These are phyloP conservation scores for Pristionchus fissidentatus DNA, from an alignment of 2,888 invertebrate species.

Conservation along the genomic window DNA sequence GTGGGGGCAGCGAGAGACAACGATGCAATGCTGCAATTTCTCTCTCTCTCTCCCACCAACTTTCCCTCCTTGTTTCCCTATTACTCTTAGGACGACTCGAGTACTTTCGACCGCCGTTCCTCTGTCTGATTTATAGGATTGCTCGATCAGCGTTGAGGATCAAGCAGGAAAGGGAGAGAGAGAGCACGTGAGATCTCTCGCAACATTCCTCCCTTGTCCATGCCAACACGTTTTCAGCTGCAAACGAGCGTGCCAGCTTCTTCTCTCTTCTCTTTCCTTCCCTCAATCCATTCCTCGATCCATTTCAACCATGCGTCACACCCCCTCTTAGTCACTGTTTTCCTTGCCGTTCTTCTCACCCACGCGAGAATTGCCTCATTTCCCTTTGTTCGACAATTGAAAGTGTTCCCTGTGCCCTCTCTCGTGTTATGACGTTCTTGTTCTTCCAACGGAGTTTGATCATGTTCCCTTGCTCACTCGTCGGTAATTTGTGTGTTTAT, in stretches of 20 bases:
- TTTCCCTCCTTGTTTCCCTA: background rate
- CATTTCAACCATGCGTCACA: background rate
- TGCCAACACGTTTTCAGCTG: constrained; percentile 36
- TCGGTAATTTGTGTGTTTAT: no score
- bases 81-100: background rate
- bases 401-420: background rate
- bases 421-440: no score
- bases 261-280: background rate
- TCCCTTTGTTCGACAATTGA: background rate
- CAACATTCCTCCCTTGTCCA: background rate
- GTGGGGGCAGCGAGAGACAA: background rate
- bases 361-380: background rate
- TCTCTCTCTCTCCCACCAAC: background rate
- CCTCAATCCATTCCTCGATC: background rate
- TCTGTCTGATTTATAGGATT: background rate
- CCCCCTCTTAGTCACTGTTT: background rate
- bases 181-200: background rate
- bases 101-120: background rate
- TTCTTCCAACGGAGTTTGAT: no score
- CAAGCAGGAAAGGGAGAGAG: background rate
- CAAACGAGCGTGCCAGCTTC: no score
- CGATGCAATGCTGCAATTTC: constrained; percentile 3
- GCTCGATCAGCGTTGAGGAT: background rate
- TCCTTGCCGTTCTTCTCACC: background rate
- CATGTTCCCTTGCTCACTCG: no score